Conservation (phyloP, 2,797 vertebrate species). For the Rhinatrema bivittatum region DNA sequence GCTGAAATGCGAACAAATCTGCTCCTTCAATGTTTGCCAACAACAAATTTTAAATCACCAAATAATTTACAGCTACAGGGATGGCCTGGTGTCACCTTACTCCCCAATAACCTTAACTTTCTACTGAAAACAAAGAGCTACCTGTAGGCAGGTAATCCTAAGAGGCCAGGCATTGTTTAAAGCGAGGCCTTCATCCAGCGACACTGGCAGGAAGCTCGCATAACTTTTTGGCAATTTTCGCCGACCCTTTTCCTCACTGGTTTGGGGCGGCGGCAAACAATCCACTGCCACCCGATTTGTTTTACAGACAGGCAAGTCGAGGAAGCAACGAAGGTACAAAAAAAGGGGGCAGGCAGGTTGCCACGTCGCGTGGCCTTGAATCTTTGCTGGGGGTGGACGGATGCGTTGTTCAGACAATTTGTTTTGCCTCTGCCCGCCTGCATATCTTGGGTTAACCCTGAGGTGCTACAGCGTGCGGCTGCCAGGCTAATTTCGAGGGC, state of each 20-base stretch:
- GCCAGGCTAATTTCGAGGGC: too few species aligned
- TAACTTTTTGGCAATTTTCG: conserved; percentile 25
- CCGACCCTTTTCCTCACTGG: conserved; percentile 6
- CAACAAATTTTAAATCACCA: conserved; percentile 22
- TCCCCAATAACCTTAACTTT: conserved; percentile 40
- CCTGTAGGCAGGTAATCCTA: conserved; percentile 47
- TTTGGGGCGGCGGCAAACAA: background rate
- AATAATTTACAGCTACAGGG: conserved; percentile 18
- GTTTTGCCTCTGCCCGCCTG: too few species aligned
- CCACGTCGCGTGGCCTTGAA: too few species aligned
- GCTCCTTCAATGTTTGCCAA: conserved; percentile 23
- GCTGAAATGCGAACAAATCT: background rate
- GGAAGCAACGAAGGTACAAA: background rate
- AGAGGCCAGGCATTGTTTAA: conserved; percentile 43
- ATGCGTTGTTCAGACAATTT: too few species aligned
- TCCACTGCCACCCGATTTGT: background rate
- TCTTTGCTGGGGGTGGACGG: too few species aligned
- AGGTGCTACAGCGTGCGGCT: too few species aligned
- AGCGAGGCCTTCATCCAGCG: conserved; percentile 24
- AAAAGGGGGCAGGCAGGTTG: too few species aligned
- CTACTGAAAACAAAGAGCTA: conserved; percentile 51
- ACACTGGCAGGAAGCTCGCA: conserved; percentile 30
- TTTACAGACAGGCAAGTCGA: conserved; percentile 1
- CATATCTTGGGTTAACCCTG: too few species aligned
- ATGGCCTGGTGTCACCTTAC: conserved; percentile 41